phyloP scores from a whole-genome alignment of 2,888 invertebrate genomes.

The Drosophila paranaensis region DNA sequence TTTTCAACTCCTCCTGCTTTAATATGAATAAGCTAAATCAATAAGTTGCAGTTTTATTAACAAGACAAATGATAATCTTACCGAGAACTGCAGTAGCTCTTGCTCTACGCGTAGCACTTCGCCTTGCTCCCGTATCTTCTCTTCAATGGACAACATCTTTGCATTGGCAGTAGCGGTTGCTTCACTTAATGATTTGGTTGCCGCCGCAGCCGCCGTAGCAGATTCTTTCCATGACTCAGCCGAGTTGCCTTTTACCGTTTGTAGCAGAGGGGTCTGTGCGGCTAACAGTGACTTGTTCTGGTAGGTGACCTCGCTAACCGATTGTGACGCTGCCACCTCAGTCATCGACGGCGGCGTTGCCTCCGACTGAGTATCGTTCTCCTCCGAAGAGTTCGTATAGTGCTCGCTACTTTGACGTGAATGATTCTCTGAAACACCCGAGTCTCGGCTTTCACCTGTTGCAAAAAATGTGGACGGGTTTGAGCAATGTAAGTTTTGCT shows the following conservation, averaged over 20 bases:
- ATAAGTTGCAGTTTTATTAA: background rate
- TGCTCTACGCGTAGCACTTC: conserved; percentile 92
- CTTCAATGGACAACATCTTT: conserved; percentile 88
- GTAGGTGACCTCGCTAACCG: conserved; percentile 67
- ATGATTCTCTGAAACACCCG: conserved; percentile 91
- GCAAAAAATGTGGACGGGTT: background rate
- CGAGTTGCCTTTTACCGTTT: conserved; percentile 81
- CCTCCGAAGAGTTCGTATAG: conserved; percentile 91
- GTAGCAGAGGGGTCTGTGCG: conserved; percentile 76
- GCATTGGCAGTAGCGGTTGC: conserved; percentile 84
- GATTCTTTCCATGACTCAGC: conserved; percentile 83
- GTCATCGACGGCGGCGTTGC: conserved; percentile 66
- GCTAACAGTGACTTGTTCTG: conserved; percentile 77
- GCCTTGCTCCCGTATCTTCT: conserved; percentile 89
- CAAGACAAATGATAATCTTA: conserved; percentile 21
- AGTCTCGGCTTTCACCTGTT: conserved; percentile 89
- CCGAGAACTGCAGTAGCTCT: conserved; percentile 88
- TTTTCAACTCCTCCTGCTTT: conserved; percentile 91
- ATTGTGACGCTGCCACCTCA: conserved; percentile 23
- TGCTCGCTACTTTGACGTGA: conserved; percentile 93
- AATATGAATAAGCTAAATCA: background rate
- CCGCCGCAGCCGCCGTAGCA: conserved; percentile 81
- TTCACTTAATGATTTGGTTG: conserved; percentile 85
- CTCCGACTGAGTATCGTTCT: conserved; percentile 86
- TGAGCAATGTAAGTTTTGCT: background rate